A percentile compares a stretch with the other conserved stretches of the same genome.
Evolutionary conservation across 1,140 invertebrate species (phyloP).

Genomic region (Procambarus virginalis): DNA sequence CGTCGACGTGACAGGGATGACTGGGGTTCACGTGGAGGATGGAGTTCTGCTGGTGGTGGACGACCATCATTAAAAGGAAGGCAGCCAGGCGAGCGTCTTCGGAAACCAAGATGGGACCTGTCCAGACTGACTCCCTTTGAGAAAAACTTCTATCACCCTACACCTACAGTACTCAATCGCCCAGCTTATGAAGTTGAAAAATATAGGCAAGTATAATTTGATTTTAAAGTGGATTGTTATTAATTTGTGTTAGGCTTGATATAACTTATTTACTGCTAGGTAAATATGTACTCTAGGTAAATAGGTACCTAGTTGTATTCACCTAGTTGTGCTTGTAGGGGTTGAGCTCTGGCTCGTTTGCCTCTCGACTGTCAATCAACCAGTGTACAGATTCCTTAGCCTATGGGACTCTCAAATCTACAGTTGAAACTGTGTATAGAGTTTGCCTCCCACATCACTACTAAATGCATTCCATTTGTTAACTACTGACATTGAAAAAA

Average conservation of each 20-base stretch:
- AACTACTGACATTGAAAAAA: no score
- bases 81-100: slow-evolving; percentile 83
- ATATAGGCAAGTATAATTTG: slow-evolving; percentile 48
- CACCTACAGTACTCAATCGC: slow-evolving; percentile 82
- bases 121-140: slow-evolving; percentile 86
- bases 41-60: slow-evolving; percentile 73
- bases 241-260: not conserved
- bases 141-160: slow-evolving; percentile 94
- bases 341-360: no score
- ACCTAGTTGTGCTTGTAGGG: no score
- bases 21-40: slow-evolving; percentile 69
- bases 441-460: no score
- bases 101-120: slow-evolving; percentile 90
- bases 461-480: no score
- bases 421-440: no score
- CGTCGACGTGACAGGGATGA: slow-evolving; percentile 67
- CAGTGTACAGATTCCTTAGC: no score
- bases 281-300: no score
- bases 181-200: slow-evolving; percentile 72
- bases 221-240: not conserved
- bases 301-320: no score
- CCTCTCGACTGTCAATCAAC: no score
- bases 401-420: no score
- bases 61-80: slow-evolving; percentile 75
- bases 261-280: no score